Base-by-base conservation (phyloP, 2,797 vertebrate species). In the Acanthurus lineatus region DNA sequence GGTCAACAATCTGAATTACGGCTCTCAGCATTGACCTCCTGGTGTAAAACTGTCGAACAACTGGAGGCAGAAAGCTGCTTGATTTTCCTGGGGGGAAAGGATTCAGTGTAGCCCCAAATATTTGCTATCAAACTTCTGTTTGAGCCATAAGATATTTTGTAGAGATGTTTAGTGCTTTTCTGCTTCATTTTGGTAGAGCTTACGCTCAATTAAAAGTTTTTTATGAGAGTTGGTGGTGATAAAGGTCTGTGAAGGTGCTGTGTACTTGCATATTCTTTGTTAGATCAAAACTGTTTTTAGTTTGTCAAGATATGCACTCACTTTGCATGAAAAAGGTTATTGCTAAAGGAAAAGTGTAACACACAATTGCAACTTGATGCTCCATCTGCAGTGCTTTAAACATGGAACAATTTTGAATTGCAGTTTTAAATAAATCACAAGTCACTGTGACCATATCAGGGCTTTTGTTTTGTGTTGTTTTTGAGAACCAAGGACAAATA, bases 1-100 rank as follows among this genome's bases (percentile, higher is more conserved):
- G 84, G 87, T 89, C 89, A 91, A 90, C 84, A 87, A 81, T 91
- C 91, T 89, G 86, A 82, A 88, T 83, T 74, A 75, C 68, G 89
- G 78, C 80, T 85, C 67, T 79, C 48, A 78, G 78, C 78, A 76
- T 73, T 77, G 82, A 86, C 81, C 70, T 86, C 66, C 72, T 78
- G 69, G 64, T 89, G 82, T 83, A 79, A 89, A 90, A 78, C 80
- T 77, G 79, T 80, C 40, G 0, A 83, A 82, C 57, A 76, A 73
- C 62, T 72, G 66, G 62, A 74, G 69, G 54, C 74, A 84, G 82
- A 72, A 75, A 58, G 71, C 68, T 69, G 65, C 75, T 84, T 69
- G 49, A 77, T 82, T 80, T 74, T 85, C 66, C 62, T 47, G 22
- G 47, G 3, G 51, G 65, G 67, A 61, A 12, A 4, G 19, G 12